phyloP scores from a whole-genome alignment of 2,113 vertebrate species.

The Glaucomys volans region DNA sequence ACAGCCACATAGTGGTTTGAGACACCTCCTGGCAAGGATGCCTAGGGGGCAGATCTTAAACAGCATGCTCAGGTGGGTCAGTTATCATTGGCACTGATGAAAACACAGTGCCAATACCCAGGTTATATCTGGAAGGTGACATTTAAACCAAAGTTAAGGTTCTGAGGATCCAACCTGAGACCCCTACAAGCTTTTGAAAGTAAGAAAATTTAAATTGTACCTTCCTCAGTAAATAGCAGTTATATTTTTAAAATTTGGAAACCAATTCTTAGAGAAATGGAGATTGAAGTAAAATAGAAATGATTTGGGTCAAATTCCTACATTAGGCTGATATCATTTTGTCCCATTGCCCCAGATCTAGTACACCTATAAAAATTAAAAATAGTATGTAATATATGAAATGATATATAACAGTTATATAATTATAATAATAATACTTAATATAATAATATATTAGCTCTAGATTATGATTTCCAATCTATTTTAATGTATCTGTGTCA shows the following conservation, averaged over 20 bases:
- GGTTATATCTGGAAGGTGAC: neutral
- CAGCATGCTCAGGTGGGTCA: neutral
- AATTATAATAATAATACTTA: neutral
- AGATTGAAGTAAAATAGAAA: slow-evolving; percentile 4
- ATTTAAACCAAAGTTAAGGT: neutral
- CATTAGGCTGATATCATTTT: neutral
- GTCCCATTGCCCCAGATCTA: neutral
- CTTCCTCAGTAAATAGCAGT: neutral
- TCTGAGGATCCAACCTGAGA: neutral
- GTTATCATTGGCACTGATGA: neutral
- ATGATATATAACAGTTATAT: neutral
- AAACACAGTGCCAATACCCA: neutral
- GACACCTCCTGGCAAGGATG: neutral
- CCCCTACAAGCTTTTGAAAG: neutral
- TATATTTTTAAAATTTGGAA: neutral
- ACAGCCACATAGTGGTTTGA: neutral
- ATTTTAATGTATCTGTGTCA: neutral
- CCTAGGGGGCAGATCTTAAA: neutral
- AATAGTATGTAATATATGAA: neutral
- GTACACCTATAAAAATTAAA: neutral
- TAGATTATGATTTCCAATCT: neutral
- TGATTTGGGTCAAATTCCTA: neutral
- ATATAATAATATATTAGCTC: neutral
- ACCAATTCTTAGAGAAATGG: neutral
- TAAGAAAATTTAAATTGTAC: neutral